These are phyloP conservation scores for Synergus japonicus DNA, from an alignment of 2,888 invertebrate species.

Conservation along the genomic window DNA sequence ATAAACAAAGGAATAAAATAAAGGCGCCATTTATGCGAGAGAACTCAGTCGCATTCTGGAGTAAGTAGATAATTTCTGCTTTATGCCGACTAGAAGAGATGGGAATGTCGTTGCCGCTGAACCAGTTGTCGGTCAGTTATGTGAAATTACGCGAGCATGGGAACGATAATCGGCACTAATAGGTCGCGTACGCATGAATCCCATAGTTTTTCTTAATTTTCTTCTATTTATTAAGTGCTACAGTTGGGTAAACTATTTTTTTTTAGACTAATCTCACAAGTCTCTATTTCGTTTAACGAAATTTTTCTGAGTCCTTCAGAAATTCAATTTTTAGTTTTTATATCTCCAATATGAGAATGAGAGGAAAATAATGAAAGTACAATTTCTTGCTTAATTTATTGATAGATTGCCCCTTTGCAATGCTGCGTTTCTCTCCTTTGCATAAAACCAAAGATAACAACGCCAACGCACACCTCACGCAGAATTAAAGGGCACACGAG, in stretches of 20 bases:
- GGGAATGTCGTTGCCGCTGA: conserved; percentile 55
- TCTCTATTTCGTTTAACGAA: no score
- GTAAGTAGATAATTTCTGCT: conserved; percentile 69
- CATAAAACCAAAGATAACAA: conserved; percentile 37
- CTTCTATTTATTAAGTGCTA: neutral
- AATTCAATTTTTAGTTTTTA: neutral
- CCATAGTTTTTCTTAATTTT: neutral
- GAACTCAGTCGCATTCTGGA: conserved; percentile 65
- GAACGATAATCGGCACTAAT: conserved; percentile 43
- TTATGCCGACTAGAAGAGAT: conserved; percentile 51
- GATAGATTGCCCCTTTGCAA: neutral
- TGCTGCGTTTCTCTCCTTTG: conserved; percentile 21
- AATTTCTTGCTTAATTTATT: neutral
- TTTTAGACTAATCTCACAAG: neutral
- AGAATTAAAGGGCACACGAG: conserved; percentile 5
- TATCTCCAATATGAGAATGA: neutral
- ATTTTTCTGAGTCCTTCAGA: neutral
- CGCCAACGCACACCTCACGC: conserved; percentile 25
- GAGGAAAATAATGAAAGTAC: neutral
- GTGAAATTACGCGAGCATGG: conserved; percentile 59
- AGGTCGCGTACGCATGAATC: neutral
- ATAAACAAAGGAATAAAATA: conserved; percentile 6
- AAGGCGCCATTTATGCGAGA: conserved; percentile 53
- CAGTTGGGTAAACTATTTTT: neutral
- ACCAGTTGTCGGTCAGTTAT: conserved; percentile 52